A percentile compares a stretch with the other conserved stretches of the same genome.
These are phyloP conservation scores for Bryconaethiops microstoma DNA, from an alignment of 2,797 vertebrate genomes.

Conservation along the genomic window DNA sequence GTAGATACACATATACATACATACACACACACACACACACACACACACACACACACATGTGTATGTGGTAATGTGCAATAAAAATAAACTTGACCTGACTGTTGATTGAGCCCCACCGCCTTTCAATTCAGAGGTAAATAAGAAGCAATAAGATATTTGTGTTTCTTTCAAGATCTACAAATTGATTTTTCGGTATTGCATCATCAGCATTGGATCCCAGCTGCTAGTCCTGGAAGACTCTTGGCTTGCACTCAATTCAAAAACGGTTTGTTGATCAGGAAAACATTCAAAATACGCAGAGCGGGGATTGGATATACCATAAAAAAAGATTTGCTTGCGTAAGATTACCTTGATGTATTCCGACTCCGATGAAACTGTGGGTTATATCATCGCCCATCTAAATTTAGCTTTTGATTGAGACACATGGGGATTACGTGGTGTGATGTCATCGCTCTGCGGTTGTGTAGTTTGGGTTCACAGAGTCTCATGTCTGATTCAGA, in stretches of 20 bases:
- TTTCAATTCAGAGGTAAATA: neutral
- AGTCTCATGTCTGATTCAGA: constrained; percentile 19
- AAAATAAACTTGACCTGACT: too few relatives aligned
- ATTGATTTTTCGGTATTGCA: neutral
- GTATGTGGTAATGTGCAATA: too few relatives aligned
- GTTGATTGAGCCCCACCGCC: constrained; percentile 2
- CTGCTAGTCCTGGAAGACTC: neutral
- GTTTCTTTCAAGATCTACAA: constrained; percentile 5
- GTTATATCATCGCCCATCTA: neutral
- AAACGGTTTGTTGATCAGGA: too few relatives aligned
- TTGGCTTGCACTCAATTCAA: neutral
- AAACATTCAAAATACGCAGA: too few relatives aligned
- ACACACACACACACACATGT: too few relatives aligned
- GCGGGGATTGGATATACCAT: too few relatives aligned
- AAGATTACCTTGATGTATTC: constrained; percentile 1
- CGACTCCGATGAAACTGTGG: neutral
- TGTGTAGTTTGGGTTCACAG: constrained; percentile 28
- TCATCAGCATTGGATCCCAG: too few relatives aligned
- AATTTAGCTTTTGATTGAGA: constrained; percentile 19
- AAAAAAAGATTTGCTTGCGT: too few relatives aligned
- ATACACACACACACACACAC: too few relatives aligned
- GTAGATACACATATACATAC: too few relatives aligned
- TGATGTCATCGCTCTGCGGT: constrained; percentile 20
- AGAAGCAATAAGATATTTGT: neutral
- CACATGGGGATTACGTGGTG: constrained; percentile 7